These are phyloP conservation scores for Campoletis sonorensis DNA, from an alignment of 1,140 invertebrate genomes.

Conservation along the genomic window DNA sequence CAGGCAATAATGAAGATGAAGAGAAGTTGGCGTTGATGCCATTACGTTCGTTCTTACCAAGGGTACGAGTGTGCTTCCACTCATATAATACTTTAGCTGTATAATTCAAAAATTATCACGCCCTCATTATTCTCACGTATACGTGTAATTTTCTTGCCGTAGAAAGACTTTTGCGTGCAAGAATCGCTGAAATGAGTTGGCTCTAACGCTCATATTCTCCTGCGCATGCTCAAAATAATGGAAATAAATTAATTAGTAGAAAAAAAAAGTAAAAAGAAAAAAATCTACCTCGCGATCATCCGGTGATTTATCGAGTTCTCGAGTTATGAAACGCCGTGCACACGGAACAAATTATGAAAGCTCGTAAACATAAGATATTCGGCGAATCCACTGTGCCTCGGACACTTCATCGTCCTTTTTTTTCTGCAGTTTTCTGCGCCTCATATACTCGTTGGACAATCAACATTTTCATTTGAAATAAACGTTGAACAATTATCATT, in stretches of 20 bases:
- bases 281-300: background rate
- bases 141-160: conserved; percentile 34
- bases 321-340: background rate
- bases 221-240: background rate
- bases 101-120: conserved; percentile 57
- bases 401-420: background rate
- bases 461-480: too few species aligned
- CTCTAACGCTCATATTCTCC: background rate
- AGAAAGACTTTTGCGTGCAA: background rate
- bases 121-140: conserved; percentile 46
- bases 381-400: background rate
- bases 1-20: conserved; percentile 51
- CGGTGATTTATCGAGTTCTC: conserved; percentile 8
- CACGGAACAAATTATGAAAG: background rate
- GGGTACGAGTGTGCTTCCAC: background rate
- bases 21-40: conserved; percentile 35
- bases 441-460: too few species aligned
- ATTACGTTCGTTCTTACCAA: conserved; percentile 31
- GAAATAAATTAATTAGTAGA: conserved; percentile 31
- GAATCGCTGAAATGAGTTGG: background rate
- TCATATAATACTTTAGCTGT: conserved; percentile 20
- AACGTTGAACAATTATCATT: too few species aligned
- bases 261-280: background rate
- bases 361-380: background rate
- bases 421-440: background rate